These are phyloP conservation scores for Cyanocitta stelleri DNA, from an alignment of 2,113 vertebrate species.

Conservation along the genomic window DNA sequence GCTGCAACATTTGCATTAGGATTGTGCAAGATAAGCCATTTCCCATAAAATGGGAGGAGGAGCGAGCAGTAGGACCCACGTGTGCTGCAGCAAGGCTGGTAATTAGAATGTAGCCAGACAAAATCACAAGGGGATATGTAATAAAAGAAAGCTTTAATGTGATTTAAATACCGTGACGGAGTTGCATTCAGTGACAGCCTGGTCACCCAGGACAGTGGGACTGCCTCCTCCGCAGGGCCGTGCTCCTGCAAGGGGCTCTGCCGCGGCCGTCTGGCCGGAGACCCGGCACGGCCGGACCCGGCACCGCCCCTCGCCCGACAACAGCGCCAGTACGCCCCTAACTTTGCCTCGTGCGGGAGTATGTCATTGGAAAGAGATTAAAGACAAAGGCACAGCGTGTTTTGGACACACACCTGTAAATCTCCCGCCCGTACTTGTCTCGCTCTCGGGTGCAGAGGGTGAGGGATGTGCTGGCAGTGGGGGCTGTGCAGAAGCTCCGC, in stretches of 20 bases:
- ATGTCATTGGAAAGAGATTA: neutral
- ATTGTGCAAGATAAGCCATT: neutral
- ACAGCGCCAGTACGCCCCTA: neutral
- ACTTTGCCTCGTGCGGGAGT: neutral
- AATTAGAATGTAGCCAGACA: slow-evolving; percentile 83
- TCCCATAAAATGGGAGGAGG: slow-evolving; percentile 16
- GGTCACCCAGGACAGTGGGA: slow-evolving; percentile 49
- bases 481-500: neutral
- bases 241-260: slow-evolving; percentile 71
- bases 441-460: neutral
- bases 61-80: neutral
- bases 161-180: slow-evolving; percentile 93
- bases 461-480: neutral
- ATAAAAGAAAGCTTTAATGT: slow-evolving; percentile 89
- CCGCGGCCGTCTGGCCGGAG: slow-evolving; percentile 79
- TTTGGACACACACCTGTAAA: neutral
- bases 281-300: neutral
- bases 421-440: neutral
- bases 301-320: neutral
- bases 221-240: slow-evolving; percentile 76
- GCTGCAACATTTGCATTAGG: neutral
- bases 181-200: slow-evolving; percentile 74
- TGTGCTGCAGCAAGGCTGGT: slow-evolving; percentile 77
- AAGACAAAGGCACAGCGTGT: neutral
- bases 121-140: slow-evolving; percentile 81